phyloP scores from a whole-genome alignment of 53 echinoderm and acorn worm species.

The Arbacia lixula region DNA sequence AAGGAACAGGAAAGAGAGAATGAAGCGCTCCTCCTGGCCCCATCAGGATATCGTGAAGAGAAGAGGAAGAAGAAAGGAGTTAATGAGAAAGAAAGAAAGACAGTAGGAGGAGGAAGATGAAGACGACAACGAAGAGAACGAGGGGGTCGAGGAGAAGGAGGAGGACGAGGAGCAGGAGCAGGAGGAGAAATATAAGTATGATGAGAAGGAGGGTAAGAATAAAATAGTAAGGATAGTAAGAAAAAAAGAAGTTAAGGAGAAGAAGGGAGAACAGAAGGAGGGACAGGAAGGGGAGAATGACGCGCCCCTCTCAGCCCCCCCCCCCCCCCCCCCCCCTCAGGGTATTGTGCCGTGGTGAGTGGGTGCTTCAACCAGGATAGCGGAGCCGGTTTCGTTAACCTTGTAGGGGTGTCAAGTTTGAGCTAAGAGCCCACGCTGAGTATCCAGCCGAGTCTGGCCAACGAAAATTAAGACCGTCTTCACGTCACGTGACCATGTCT shows the following conservation, averaged over 20 bases:
- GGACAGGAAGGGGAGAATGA: neutral
- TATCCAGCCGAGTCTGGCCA: neutral
- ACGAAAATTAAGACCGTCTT: neutral
- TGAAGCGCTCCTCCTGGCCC: too few relatives aligned
- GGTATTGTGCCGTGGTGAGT: constrained; percentile 15
- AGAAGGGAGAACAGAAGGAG: too few relatives aligned
- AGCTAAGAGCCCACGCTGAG: constrained; percentile 14
- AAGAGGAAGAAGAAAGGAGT: too few relatives aligned
- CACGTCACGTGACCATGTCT: constrained; percentile 19
- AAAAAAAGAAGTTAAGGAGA: too few relatives aligned
- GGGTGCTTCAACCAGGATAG: neutral
- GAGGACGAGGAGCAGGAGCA: neutral
- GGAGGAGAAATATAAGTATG: neutral
- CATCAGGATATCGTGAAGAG: too few relatives aligned
- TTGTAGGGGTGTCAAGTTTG: constrained; percentile 20
- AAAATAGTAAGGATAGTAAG: too few relatives aligned
- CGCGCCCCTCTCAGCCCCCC: too few relatives aligned
- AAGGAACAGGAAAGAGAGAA: too few relatives aligned
- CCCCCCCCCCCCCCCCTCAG: too few relatives aligned
- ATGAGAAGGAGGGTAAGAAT: neutral
- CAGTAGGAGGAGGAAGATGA: neutral
- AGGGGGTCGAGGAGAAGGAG: neutral
- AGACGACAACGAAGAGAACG: neutral
- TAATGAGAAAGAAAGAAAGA: too few relatives aligned
- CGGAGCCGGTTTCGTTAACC: constrained; percentile 21